Percentiles rank a stretch among this genome's conserved stretches.
phyloP scores from a whole-genome alignment of 2,888 invertebrate species.

The Ctena decussata region DNA sequence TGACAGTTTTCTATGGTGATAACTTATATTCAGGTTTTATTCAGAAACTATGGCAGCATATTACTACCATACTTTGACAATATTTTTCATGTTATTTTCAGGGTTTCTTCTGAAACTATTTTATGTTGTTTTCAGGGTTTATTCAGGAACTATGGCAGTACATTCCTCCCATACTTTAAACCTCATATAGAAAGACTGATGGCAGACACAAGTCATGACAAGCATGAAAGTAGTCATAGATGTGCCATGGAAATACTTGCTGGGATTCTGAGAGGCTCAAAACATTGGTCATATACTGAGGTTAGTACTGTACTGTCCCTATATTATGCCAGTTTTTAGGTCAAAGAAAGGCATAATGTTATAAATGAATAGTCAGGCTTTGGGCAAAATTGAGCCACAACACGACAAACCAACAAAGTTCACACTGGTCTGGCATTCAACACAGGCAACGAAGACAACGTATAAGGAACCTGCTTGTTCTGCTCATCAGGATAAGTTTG shows the following conservation, averaged over 20 bases:
- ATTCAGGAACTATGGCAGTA: slow-evolving; percentile 93
- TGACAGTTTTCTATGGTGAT: no score
- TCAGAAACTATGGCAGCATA: slow-evolving; percentile 92
- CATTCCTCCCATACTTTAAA: slow-evolving; percentile 90
- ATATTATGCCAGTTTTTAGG: no score
- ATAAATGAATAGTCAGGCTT: no score
- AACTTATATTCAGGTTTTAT: slow-evolving; percentile 90
- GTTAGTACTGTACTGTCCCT: slow-evolving; percentile 67
- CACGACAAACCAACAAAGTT: no score
- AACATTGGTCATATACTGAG: slow-evolving; percentile 92
- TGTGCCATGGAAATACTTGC: slow-evolving; percentile 94
- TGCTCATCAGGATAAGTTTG: no score
- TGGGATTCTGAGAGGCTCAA: slow-evolving; percentile 93
- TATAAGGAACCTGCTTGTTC: no score
- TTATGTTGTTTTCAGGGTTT: slow-evolving; percentile 88
- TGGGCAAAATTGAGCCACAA: no score
- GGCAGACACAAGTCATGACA: slow-evolving; percentile 87
- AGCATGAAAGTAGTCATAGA: slow-evolving; percentile 93
- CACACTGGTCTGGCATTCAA: no score
- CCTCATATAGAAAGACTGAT: slow-evolving; percentile 91
- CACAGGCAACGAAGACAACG: no score
- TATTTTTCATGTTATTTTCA: no score
- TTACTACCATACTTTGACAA: slow-evolving; percentile 90
- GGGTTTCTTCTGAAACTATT: no score
- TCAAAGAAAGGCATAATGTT: no score